phyloP scores from a whole-genome alignment of 2,797 vertebrate genomes.

The Selene dorsalis region DNA sequence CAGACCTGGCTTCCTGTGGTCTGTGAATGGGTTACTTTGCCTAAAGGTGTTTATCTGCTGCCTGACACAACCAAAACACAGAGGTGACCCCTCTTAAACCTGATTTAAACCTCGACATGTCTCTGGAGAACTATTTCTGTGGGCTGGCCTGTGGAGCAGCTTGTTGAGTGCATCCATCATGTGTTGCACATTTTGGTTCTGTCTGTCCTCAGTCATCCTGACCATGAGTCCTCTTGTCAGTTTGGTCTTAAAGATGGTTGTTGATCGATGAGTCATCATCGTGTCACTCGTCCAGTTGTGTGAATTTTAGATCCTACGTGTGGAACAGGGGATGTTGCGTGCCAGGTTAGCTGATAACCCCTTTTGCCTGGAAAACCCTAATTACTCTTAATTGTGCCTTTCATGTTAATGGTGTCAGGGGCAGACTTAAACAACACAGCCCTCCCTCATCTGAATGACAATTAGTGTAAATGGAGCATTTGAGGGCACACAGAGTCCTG shows the following conservation, averaged over 20 bases:
- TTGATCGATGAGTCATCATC: not conserved
- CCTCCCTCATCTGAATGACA: slow-evolving; percentile 79
- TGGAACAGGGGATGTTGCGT: slow-evolving; percentile 9
- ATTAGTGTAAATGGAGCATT: slow-evolving; percentile 77
- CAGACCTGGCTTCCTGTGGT: slow-evolving; percentile 64
- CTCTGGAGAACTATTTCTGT: slow-evolving; percentile 9
- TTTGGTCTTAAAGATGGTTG: not conserved
- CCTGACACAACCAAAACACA: slow-evolving; percentile 29
- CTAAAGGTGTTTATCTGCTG: slow-evolving; percentile 55
- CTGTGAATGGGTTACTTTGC: slow-evolving; percentile 56
- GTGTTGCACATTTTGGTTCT: not conserved
- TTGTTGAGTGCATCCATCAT: not conserved
- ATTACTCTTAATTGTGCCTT: slow-evolving; percentile 79
- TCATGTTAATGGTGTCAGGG: slow-evolving; percentile 74
- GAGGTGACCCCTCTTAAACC: slow-evolving; percentile 22
- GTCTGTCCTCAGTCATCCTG: not conserved
- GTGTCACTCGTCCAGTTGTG: not conserved
- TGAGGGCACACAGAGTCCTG: slow-evolving; percentile 24
- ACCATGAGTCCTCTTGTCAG: not conserved
- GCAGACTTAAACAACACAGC: slow-evolving; percentile 66
- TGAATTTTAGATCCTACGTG: not conserved
- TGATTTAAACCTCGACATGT: slow-evolving; percentile 13
- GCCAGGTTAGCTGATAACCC: slow-evolving; percentile 38
- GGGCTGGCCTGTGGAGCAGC: not conserved
- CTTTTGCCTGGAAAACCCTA: slow-evolving; percentile 62